Percentiles rank a stretch among this genome's conserved stretches.
phyloP scores from a whole-genome alignment of 2,113 vertebrate species.

The Oplegnathus fasciatus region DNA sequence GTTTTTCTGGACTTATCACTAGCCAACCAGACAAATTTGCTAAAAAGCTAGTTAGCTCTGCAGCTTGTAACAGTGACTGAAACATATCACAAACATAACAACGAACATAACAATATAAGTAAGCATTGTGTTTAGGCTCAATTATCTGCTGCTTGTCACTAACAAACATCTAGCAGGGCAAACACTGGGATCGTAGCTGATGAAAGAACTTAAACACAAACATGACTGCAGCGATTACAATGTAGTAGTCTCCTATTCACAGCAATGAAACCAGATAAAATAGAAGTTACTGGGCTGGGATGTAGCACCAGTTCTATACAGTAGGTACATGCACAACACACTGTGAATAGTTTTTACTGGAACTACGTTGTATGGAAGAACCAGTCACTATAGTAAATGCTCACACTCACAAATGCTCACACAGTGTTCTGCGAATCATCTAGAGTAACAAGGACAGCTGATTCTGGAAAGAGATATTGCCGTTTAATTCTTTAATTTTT shows the following conservation, averaged over 20 bases:
- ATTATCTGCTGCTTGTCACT: neutral
- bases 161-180: neutral
- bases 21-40: neutral
- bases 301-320: neutral
- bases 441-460: neutral
- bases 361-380: neutral
- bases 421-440: neutral
- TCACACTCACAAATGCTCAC: too few species aligned
- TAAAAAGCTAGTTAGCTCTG: neutral
- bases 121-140: too few species aligned
- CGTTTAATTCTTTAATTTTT: neutral
- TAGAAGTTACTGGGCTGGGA: neutral
- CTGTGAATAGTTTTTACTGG: neutral
- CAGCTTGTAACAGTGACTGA: neutral
- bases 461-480: neutral
- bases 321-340: too few species aligned
- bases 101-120: too few species aligned
- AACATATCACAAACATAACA: neutral
- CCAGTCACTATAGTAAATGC: neutral
- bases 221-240: neutral
- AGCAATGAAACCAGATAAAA: neutral
- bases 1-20: neutral
- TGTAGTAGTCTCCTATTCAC: neutral
- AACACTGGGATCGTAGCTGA: neutral
- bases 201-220: neutral